Base-by-base conservation (phyloP, 1,140 invertebrate genomes). In the Teleogryllus occipitalis region DNA sequence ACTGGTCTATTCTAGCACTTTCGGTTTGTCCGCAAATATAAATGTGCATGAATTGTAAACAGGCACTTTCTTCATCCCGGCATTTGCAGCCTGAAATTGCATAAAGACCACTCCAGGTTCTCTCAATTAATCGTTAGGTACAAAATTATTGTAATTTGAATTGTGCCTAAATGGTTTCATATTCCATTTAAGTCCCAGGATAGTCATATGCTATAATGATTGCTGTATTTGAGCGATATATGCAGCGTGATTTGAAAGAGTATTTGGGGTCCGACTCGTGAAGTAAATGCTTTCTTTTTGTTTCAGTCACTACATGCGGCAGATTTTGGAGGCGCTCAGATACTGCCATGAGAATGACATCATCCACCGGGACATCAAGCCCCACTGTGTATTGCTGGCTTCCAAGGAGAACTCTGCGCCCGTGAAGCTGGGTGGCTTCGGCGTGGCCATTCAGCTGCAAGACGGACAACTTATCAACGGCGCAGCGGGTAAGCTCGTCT, bases 341-440 rank as follows among this genome's bases (percentile, higher is more conserved):
- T 98, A 98, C 89, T 98, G 98, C 87, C 97, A 99, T 88, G 96
- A 97, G 84, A 98, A 98, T 86, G 95, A 98, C 85, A 98, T 98
- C 84, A 94, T 98, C 84, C 97, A 99, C 87, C 91, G 97, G 81
- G 97, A 98, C 87, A 93, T 98, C 82, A 95, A 97, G 84, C 97
- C 97, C 27, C 96, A 98, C 84, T 98, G 96, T 89, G 95, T 98
- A 47, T 90, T 98, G 78, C 88, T 99, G 73, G 95, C 97, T 39
- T 96, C 94, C 74, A 94, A 96, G 83, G 98, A 99, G 86, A 99
- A 99, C 87, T 98, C 97, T 47, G 97, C 98, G 46, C 98, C 98
- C 10, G 95, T 99, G 81, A 99, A 99, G 88, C 88, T 99, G 47
- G 96, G 97, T 21, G 97, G 97, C n/a, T 99, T 99, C 85, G 96